Base-by-base conservation (phyloP, 2,113 vertebrate species). In the Prunella fulvescens region DNA sequence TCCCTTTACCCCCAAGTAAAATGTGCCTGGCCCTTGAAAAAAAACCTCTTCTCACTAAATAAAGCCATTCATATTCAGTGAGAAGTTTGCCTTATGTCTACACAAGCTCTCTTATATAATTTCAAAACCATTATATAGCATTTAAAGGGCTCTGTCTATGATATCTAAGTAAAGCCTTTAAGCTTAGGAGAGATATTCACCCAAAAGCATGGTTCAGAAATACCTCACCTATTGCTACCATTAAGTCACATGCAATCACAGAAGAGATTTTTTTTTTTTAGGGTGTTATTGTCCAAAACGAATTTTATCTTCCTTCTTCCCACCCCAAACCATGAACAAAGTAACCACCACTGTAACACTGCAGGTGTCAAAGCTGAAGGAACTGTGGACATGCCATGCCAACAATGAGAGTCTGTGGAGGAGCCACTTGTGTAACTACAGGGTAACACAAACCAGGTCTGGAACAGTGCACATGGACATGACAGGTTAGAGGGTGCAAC, bases 81-180 rank as follows among this genome's bases (percentile, higher is more conserved):
- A 88, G 54, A 95, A 95, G 80, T 90, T 70, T 83, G 39, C 31
- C 50, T 91, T 73, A 85, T 24, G 28, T 83, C 88, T 94, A 86
- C 47, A 80, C 24, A 94, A 85, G 57, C 17, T 40, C 47, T 73
- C 64, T 87, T 37, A 81, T 1, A 14, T 62, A 70, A 88, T 58
- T 87, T 77, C 66, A 70, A 86, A 95, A 76, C 24, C 45, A 80
- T 48, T 72, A 69, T 16, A 70, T 18, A 81, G 33, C 39, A 72
- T 40, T 87, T 82, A 58, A 88, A 92, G 44, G 23, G 14, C 37
- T 83, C 69, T 74, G 33, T 19, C 45, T 82, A 35, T 5, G 14
- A 47, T 37, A 85, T 4, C 29, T 47, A 86, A 86, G 37, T 17
- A 77, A 70, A 91, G 35, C 11, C n/a, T 81, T 64, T 81, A 81